Evolutionary conservation across 2,113 vertebrate genomes (phyloP).

Genomic region (Cichladusa arquata): DNA sequence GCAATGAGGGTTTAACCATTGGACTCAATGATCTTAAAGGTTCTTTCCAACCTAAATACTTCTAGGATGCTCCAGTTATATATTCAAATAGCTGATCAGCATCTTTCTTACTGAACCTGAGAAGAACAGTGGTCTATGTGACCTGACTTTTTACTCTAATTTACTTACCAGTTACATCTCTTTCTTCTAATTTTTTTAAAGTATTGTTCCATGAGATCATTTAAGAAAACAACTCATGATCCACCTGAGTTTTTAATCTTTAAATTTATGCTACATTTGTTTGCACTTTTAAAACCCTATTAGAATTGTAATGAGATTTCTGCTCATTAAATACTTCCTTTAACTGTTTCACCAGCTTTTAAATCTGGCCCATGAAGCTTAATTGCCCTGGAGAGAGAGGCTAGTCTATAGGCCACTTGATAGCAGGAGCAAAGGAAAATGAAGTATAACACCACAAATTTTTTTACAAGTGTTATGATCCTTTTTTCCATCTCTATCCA

Average conservation of each 20-base stretch:
- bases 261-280: neutral
- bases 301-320: neutral
- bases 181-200: neutral
- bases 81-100: neutral
- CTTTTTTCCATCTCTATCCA: neutral
- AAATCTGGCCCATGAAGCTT: neutral
- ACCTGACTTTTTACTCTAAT: neutral
- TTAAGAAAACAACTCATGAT: neutral
- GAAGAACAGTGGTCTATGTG: neutral
- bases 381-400: neutral
- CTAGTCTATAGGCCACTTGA: neutral
- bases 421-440: neutral
- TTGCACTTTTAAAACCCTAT: neutral
- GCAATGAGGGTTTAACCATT: neutral
- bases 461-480: neutral
- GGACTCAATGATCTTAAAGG: neutral
- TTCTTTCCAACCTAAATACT: neutral
- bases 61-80: neutral
- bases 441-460: neutral
- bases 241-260: neutral
- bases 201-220: neutral
- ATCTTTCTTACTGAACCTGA: neutral
- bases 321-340: neutral
- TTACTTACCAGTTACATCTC: neutral
- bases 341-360: neutral